Percentiles rank a stretch among this genome's conserved stretches.
Evolutionary conservation across 2,888 invertebrate species (phyloP).

Genomic region (Clistopyga incitator): DNA sequence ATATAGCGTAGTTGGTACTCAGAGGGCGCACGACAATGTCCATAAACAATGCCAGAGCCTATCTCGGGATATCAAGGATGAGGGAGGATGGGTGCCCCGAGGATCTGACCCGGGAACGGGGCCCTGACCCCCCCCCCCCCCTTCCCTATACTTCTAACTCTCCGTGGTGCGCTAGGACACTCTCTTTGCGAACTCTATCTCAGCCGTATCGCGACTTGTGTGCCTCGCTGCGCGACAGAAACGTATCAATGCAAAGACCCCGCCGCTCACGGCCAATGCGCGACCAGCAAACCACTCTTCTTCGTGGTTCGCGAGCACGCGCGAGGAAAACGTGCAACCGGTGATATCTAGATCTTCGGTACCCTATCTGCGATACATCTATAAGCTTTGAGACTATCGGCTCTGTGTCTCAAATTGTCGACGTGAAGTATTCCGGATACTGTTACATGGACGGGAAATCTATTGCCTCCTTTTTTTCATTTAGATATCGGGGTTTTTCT

Average conservation of each 20-base stretch:
- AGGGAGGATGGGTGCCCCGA: slow-evolving; percentile 76
- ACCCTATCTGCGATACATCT: slow-evolving; percentile 33
- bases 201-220: slow-evolving; percentile 66
- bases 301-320: neutral
- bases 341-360: slow-evolving; percentile 46
- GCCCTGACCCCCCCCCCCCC: slow-evolving; percentile 75
- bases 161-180: slow-evolving; percentile 63
- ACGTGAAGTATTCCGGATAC: neutral
- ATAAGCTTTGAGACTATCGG: neutral
- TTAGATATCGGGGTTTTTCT: too few relatives aligned
- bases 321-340: slow-evolving; percentile 46
- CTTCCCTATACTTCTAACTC: slow-evolving; percentile 14
- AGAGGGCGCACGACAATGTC: slow-evolving; percentile 74
- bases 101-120: slow-evolving; percentile 80
- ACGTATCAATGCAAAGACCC: slow-evolving; percentile 77
- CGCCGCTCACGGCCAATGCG: neutral
- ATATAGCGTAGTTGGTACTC: neutral
- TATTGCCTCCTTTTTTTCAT: too few relatives aligned
- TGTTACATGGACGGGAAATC: too few relatives aligned
- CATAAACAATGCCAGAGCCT: slow-evolving; percentile 81
- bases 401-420: neutral
- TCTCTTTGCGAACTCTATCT: slow-evolving; percentile 71
- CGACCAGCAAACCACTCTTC: neutral
- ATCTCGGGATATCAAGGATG: slow-evolving; percentile 78
- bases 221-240: slow-evolving; percentile 74